Evolutionary conservation across 2,113 vertebrate species (phyloP), one percentile per base, ranked within the genome.

Genomic region (Tricholaema leucomelas): DNA sequence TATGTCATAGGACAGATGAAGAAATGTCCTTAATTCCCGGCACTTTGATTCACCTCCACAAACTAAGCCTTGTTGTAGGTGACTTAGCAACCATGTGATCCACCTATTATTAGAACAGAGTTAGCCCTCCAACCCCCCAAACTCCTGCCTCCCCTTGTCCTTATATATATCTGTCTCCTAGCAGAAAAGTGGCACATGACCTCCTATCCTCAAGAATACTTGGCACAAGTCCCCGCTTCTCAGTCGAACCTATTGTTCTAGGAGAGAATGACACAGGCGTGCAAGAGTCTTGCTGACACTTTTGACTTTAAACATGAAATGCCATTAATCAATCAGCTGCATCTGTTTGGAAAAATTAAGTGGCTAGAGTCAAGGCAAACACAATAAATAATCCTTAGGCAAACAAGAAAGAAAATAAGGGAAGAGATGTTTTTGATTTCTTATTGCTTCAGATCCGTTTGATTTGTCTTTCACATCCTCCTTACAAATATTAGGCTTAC

Each of bases 331-430:
- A 98, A 98, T 97, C 89, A 73, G 85, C 93, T 96, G 97, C 97
- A 98, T 98, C 98, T 98, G 97, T 98, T 98, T 96, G 97, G 96
- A 98, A 97, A 97, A 98, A 97, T 96, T 96, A 97, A 97, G 96
- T 96, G 96, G 94, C 95, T 97, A 92, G 91, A 97, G 95, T 97
- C 97, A 97, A 97, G 97, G 95, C 96, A 97, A 98, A 97, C 96
- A 97, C 67, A 95, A 95, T 97, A 97, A 97, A 96, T 98, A 98
- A 98, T 97, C 97, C 96, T 91, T 95, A 97, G 91, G 87, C 97
- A 97, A 98, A 96, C 93, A 97, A 94, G 80, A 93, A 79, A 95
- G 87, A 90, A 83, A 94, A 96, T 52, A 96, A 77, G 55, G 8
- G 40, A 93, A 97, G 95, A 86, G 63, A 81, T 81, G 82, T 65